Evolutionary conservation across 2,888 invertebrate species (phyloP), one percentile per base, ranked within the genome.

Genomic region (Pyrocoelia pectoralis): DNA sequence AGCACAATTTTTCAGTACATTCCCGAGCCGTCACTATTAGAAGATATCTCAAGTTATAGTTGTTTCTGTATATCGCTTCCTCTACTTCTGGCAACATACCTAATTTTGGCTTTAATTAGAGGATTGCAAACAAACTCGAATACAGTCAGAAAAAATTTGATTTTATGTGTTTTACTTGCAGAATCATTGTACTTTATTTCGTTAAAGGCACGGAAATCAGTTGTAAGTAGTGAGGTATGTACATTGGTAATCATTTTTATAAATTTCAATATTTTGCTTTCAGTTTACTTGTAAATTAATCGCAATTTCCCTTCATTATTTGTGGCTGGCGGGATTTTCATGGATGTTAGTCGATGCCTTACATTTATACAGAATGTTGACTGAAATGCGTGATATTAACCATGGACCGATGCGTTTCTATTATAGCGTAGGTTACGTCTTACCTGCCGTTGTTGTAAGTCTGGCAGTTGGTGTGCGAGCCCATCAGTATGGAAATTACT

Each of bases 301-400:
- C 50, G 95, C 97, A 12, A 97, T 97, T 82, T 87, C 91, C 48
- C 85, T 98, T 64, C 97, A 98, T 82, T 97, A 96, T 83, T 89
- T 95, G 79, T 97, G 95, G 94, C 83, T 97, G 76, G 88, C 91
- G 19, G 90, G 94, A 10, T 94, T 97, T 76, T 91, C 91, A 14
- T 98, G 98, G 98, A 88, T 93, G 73, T 88, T 97, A 70, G 92
- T 96, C 56, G 96, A 96, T 81, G 93, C 95, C 24, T 87, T 97
- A 72, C 97, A 98, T 82, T 84, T 97, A 60, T 94, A 97, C 77
- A 87, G 98, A 48, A 94, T 97, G 89, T 83, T 98, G 71, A 95
- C 96, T 1, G 97, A 97, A 83, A 92, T 97, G 86, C 86, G 97
- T 2, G 97, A 97, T 81, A 95, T 98, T 50, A 97, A 98, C 84